These are phyloP conservation scores for Drosophila setosimentum DNA, from an alignment of 2,888 invertebrate species.

Conservation along the genomic window DNA sequence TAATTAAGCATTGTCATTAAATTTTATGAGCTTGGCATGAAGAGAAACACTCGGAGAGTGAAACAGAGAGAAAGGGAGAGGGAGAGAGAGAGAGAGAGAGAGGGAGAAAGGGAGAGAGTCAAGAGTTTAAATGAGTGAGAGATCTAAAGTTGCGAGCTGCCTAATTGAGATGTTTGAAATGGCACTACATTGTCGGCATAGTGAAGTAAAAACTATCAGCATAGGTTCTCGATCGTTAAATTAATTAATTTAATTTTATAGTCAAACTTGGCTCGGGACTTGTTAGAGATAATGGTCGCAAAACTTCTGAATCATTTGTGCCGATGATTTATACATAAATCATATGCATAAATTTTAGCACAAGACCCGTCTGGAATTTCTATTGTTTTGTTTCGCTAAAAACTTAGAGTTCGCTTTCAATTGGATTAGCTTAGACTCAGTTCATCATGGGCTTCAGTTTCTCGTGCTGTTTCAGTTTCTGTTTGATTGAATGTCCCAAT, in stretches of 20 bases:
- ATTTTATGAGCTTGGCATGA: constrained; percentile 74
- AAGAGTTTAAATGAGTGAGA: constrained; percentile 13
- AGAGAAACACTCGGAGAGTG: constrained; percentile 20
- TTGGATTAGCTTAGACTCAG: constrained; percentile 58
- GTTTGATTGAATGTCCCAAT: constrained; percentile 73
- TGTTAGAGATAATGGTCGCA: constrained; percentile 17
- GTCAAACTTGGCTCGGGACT: not conserved
- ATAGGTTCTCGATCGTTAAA: constrained; percentile 48
- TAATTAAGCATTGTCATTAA: constrained; percentile 84
- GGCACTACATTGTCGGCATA: constrained; percentile 47
- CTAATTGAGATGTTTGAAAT: constrained; percentile 74
- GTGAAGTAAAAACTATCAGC: constrained; percentile 33
- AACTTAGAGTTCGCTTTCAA: constrained; percentile 43
- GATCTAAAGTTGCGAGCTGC: constrained; percentile 21
- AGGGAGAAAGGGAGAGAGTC: not conserved
- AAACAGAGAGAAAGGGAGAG: not conserved
- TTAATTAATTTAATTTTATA: constrained; percentile 23
- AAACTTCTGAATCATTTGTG: constrained; percentile 47
- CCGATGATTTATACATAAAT: constrained; percentile 75
- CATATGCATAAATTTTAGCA: constrained; percentile 79
- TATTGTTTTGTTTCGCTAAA: constrained; percentile 19
- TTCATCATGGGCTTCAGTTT: constrained; percentile 34
- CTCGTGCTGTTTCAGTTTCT: constrained; percentile 44
- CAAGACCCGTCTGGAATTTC: constrained; percentile 76
- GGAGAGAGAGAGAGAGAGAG: not conserved